A percentile compares a stretch with the other conserved stretches of the same genome.
These are phyloP conservation scores for Melanotaenia nigrans DNA, from an alignment of 2,797 vertebrate species.

Conservation along the genomic window DNA sequence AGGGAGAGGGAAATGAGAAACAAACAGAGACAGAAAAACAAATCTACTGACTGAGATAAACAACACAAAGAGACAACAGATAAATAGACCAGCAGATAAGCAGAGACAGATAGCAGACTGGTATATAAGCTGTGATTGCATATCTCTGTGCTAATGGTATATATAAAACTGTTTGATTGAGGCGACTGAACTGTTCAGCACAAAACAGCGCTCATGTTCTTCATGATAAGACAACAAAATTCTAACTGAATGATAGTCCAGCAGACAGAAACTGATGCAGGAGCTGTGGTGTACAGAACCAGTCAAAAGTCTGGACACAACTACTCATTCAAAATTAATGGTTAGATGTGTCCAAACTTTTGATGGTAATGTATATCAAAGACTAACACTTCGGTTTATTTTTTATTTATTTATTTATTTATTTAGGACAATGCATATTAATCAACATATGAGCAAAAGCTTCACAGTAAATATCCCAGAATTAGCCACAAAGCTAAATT, in stretches of 20 bases:
- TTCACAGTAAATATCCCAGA: no score
- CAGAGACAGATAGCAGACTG: slow-evolving; percentile 45
- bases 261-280: slow-evolving; percentile 9
- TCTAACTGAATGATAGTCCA: slow-evolving; percentile 22
- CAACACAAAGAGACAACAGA: slow-evolving; percentile 42
- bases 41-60: slow-evolving; percentile 21
- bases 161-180: slow-evolving; percentile 11
- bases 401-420: no score
- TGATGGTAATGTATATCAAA: no score
- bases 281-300: neutral
- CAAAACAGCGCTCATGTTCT: slow-evolving; percentile 11
- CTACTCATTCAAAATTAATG: neutral
- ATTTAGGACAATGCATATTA: no score
- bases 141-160: neutral
- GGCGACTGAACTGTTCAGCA: slow-evolving; percentile 1
- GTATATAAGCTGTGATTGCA: slow-evolving; percentile 26
- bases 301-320: no score
- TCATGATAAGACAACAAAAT: slow-evolving; percentile 8
- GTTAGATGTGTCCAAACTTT: neutral
- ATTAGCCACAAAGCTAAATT: no score
- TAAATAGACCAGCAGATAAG: slow-evolving; percentile 51
- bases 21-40: slow-evolving; percentile 21
- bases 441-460: no score
- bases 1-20: slow-evolving; percentile 25
- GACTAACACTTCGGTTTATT: no score